Evolutionary conservation across 1,140 invertebrate genomes (phyloP).

Genomic region (Bombus ignitus): DNA sequence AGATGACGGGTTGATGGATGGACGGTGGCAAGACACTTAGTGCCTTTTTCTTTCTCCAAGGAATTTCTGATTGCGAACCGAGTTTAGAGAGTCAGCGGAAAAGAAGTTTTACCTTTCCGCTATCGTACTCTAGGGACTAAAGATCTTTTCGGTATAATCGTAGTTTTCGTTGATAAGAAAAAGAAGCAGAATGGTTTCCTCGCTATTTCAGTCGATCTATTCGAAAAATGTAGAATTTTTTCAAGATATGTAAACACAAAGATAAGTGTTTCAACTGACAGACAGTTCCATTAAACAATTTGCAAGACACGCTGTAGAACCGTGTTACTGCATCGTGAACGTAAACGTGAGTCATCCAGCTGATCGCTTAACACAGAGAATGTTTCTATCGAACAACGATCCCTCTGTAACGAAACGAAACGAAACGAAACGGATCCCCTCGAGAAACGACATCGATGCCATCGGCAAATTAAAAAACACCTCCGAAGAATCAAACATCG

Average conservation of each 20-base stretch:
- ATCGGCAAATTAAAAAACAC: slow-evolving; percentile 16
- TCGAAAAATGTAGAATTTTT: not conserved
- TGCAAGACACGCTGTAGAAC: not conserved
- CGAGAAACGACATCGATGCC: not conserved
- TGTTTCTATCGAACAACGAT: slow-evolving; percentile 33
- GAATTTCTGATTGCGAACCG: too few species aligned
- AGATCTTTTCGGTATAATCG: not conserved
- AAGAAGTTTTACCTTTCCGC: not conserved
- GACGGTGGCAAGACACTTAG: too few species aligned
- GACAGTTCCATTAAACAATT: not conserved
- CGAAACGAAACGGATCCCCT: not conserved
- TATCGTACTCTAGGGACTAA: too few species aligned
- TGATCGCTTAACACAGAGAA: not conserved
- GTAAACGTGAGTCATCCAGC: slow-evolving; percentile 11
- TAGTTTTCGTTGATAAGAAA: not conserved
- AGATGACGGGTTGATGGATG: slow-evolving; percentile 22
- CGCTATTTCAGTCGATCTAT: not conserved
- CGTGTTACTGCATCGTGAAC: not conserved
- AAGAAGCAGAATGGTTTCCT: not conserved
- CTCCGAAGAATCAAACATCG: not conserved
- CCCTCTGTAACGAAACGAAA: slow-evolving; percentile 4
- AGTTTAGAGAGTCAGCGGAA: not conserved
- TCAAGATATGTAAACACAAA: not conserved
- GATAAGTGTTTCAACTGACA: not conserved
- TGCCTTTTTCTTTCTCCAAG: too few species aligned